Conservation (phyloP, 2,888 invertebrate species). For the Flexamia atlantica region DNA sequence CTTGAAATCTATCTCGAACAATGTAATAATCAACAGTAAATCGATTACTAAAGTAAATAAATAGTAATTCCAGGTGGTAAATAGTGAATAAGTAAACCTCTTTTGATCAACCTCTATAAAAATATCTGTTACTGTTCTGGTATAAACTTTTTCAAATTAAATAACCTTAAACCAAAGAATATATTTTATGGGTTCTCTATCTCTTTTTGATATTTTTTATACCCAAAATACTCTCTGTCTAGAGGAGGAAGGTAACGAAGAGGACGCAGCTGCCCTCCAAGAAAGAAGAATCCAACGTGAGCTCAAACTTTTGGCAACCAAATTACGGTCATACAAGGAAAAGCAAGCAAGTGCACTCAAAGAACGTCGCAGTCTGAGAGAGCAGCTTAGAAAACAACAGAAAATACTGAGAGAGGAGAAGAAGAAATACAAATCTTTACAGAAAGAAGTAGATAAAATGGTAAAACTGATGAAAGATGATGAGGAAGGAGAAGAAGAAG, state of each 20-base stretch:
- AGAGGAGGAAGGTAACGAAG: conserved; percentile 72
- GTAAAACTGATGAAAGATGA: conserved; percentile 91
- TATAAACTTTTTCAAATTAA: too few relatives aligned
- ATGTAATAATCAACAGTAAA: too few relatives aligned
- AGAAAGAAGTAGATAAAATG: conserved; percentile 95
- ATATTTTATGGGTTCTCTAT: too few relatives aligned
- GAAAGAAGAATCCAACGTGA: conserved; percentile 81
- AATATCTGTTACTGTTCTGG: too few relatives aligned
- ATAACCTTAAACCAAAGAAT: too few relatives aligned
- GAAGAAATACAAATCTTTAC: conserved; percentile 88
- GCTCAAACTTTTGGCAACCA: conserved; percentile 81
- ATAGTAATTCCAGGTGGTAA: too few relatives aligned
- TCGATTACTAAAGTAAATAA: too few relatives aligned
- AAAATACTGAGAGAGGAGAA: conserved; percentile 87
- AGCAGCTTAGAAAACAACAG: conserved; percentile 90
- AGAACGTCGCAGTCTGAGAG: conserved; percentile 87
- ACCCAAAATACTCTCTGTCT: not conserved
- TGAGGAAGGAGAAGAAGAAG: conserved; percentile 84
- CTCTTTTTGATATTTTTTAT: too few relatives aligned
- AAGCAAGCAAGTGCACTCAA: conserved; percentile 85
- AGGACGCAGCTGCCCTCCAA: conserved; percentile 79
- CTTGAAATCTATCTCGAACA: too few relatives aligned
- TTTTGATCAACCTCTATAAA: too few relatives aligned
- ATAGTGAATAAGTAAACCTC: too few relatives aligned
- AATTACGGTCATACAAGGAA: conserved; percentile 77